Conservation (phyloP, 2,113 vertebrate species). For the Eulemur rufifrons region DNA sequence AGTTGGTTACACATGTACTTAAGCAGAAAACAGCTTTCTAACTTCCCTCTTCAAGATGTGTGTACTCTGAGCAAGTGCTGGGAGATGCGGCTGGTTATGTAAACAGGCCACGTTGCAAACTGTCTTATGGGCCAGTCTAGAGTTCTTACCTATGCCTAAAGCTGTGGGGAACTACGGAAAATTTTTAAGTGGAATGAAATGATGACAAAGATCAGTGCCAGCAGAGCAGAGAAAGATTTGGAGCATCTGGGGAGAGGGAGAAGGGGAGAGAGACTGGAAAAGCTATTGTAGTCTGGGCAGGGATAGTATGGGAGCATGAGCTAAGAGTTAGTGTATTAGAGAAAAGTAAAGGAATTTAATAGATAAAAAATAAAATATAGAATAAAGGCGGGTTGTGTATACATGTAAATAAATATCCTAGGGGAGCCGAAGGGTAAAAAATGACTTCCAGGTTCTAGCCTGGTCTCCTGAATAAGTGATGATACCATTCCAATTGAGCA, state of each 20-base stretch:
- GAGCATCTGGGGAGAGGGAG: not conserved
- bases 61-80: not conserved
- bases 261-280: not conserved
- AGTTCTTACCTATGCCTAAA: not conserved
- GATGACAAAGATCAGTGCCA: not conserved
- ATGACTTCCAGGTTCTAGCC: not conserved
- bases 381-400: not conserved
- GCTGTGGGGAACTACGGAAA: not conserved
- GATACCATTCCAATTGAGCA: not conserved
- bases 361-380: not conserved
- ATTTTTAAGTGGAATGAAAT: not conserved
- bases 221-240: not conserved
- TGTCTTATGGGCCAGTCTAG: not conserved
- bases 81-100: not conserved
- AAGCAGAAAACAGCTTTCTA: not conserved
- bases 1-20: not conserved
- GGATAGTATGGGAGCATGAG: not conserved
- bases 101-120: not conserved
- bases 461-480: not conserved
- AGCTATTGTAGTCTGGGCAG: not conserved
- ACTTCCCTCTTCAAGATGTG: not conserved
- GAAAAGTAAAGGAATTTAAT: not conserved
- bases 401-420: not conserved
- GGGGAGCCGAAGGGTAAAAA: not conserved
- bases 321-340: not conserved